phyloP scores from a whole-genome alignment of 2,113 vertebrate genomes.

The Gopherus flavomarginatus region DNA sequence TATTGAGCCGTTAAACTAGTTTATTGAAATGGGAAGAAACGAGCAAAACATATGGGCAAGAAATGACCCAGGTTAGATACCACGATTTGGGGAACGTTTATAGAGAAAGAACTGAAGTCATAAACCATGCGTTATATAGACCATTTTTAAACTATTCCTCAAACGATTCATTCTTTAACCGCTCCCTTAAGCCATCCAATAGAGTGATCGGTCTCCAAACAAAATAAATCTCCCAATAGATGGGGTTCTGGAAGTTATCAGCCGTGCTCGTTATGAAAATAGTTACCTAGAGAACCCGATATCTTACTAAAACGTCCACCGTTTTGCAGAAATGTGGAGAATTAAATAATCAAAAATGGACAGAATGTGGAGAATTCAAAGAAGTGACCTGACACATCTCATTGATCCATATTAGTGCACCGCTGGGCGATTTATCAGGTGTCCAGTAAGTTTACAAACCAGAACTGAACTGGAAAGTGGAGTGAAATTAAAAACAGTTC shows the following conservation, averaged over 20 bases:
- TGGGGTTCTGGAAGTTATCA: background rate
- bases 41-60: background rate
- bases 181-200: background rate
- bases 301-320: background rate
- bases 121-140: background rate
- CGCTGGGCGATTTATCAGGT: background rate
- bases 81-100: constrained; percentile 14
- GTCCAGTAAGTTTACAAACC: constrained; percentile 3
- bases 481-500: background rate
- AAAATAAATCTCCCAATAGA: background rate
- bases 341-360: constrained; percentile 65
- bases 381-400: background rate
- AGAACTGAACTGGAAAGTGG: background rate
- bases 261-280: background rate
- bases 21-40: background rate
- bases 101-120: background rate
- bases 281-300: constrained; percentile 19
- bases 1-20: background rate
- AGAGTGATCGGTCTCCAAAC: background rate
- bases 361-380: constrained; percentile 51
- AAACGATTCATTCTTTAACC: background rate
- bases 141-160: background rate
- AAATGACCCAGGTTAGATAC: no score
- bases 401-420: background rate
- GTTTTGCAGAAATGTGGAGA: constrained; percentile 35